These are phyloP conservation scores for Scaptomyza graminum DNA, from an alignment of 1,140 invertebrate genomes.

Conservation along the genomic window DNA sequence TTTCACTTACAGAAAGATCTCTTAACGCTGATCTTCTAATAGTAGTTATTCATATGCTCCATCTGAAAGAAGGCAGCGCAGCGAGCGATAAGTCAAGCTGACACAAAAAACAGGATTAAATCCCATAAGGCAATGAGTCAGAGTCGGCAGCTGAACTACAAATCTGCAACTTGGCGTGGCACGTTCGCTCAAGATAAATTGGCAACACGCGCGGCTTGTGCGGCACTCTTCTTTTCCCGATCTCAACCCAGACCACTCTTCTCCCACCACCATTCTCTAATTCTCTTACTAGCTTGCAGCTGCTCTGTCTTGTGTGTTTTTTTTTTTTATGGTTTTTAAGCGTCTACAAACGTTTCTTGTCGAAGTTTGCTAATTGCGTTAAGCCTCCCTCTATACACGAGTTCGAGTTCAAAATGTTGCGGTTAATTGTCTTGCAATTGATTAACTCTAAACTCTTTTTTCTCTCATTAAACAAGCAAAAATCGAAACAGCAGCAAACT, in stretches of 20 bases:
- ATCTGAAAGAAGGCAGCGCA: conserved; percentile 15
- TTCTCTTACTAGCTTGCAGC: conserved; percentile 15
- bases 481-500: conserved; percentile 35
- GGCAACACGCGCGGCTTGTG: conserved; percentile 77
- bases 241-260: neutral
- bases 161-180: conserved; percentile 56
- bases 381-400: conserved; percentile 14
- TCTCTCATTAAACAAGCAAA: conserved; percentile 26
- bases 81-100: conserved; percentile 36
- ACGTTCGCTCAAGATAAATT: conserved; percentile 68
- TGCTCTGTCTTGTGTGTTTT: conserved; percentile 14
- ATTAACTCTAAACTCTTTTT: conserved; percentile 48
- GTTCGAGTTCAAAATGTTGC: conserved; percentile 37
- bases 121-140: conserved; percentile 55
- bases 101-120: conserved; percentile 68
- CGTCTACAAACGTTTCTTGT: conserved; percentile 16
- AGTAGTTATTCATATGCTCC: conserved; percentile 1
- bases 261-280: neutral
- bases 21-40: neutral
- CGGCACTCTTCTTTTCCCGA: conserved; percentile 20
- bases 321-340: no score
- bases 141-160: conserved; percentile 48
- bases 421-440: no score
- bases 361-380: conserved; percentile 54
- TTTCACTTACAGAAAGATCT: neutral